Evolutionary conservation across 2,797 vertebrate genomes (phyloP), one percentile per base, ranked within the genome.

Genomic region (Lerista edwardsae): DNA sequence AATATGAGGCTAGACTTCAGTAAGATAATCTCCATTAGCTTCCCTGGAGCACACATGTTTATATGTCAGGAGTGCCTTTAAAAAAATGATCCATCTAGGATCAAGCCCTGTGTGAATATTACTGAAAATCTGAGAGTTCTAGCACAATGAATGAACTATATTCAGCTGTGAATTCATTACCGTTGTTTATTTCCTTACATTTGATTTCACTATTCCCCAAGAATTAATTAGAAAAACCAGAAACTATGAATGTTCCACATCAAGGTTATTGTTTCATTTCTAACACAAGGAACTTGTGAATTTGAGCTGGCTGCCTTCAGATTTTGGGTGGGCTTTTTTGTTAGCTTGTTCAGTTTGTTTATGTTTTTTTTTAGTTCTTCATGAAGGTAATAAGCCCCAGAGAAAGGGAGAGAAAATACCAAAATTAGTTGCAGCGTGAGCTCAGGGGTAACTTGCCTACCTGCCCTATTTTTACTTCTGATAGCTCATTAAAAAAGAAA

Each of bases 341-440:
- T n/a, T 82, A 36, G 62, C 10, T 62, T 10, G 39, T 64, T 64
- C 65, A 0, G 59, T 27, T 44, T 75, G 47, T 51, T 51, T 51
- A 6, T 51, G 47, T 80, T 84, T 87, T 89, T 73, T 57, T 74
- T 7, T 67, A 62, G 39, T 36, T 83, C 55, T 81, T 65, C 10
- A 73, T 77, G 87, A 72, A 64, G 65, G 77, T 79, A 65, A 65
- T 85, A 90, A 83, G 88, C 84, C 51, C 80, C 88, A 86, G 77
- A 57, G 72, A 81, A 84, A 88, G 82, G 78, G 64, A 25, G 87
- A 89, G 31, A 81, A 74, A 39, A 69, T 72, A 62, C 73, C 87
- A 61, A 81, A 89, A 85, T 88, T 84, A 88, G 57, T 86, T 87
- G 71, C 51, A 90, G 80, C 76, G 84, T 51, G 57, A 78, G 75